Conservation (phyloP, 2,113 vertebrate genomes). For the Pampusana beccarii region DNA sequence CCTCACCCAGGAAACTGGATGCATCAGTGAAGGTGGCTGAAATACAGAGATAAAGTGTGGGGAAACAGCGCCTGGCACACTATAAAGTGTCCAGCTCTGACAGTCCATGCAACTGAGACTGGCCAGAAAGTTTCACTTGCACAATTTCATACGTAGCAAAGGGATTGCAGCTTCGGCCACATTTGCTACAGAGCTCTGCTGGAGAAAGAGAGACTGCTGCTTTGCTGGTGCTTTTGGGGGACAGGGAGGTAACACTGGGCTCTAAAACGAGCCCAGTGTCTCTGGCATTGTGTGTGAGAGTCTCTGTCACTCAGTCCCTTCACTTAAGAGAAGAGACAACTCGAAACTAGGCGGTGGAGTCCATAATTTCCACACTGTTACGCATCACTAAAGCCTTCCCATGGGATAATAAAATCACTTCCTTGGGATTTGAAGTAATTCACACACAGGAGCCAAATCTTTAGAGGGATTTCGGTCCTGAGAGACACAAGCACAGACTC, state of each 20-base stretch:
- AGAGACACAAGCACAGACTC: neutral
- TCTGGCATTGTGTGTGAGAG: rapidly evolving
- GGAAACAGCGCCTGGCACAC: neutral
- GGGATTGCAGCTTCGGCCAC: neutral
- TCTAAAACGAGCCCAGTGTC: neutral
- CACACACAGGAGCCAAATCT: neutral
- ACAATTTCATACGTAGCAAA: neutral
- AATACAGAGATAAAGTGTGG: neutral
- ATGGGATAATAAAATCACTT: neutral
- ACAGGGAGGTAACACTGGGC: neutral
- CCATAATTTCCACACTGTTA: neutral
- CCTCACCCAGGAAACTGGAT: neutral
- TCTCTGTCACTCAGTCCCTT: neutral
- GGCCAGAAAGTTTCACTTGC: neutral
- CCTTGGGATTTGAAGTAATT: neutral
- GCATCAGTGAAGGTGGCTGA: neutral
- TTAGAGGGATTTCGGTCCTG: neutral
- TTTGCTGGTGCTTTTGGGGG: neutral
- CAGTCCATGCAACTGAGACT: neutral
- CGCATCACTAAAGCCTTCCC: neutral
- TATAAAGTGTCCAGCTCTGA: neutral
- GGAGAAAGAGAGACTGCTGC: neutral
- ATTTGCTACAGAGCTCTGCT: neutral
- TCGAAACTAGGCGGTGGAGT: rapidly evolving
- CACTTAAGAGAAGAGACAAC: neutral